Conservation (phyloP, 2,797 vertebrate species). For the Oreochromis mossambicus region DNA sequence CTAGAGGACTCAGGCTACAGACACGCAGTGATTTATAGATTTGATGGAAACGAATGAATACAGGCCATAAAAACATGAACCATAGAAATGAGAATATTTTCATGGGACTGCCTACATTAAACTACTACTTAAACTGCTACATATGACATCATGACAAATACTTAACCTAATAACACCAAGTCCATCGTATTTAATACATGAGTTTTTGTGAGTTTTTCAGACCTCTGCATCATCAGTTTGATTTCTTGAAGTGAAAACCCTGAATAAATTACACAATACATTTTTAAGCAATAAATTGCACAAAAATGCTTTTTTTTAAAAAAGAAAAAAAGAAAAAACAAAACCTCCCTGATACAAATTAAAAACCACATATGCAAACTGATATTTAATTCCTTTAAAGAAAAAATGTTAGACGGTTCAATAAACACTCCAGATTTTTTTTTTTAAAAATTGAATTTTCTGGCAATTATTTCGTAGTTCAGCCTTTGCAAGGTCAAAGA, state of each 20-base stretch:
- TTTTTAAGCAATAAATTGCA: background rate
- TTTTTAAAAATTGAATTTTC: background rate
- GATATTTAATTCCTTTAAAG: background rate
- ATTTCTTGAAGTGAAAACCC: background rate
- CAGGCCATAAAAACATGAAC: background rate
- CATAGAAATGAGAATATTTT: background rate
- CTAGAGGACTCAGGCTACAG: background rate
- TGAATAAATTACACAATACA: background rate
- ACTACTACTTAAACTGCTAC: background rate
- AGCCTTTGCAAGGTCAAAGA: background rate
- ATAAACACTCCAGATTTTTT: background rate
- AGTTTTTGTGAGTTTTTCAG: background rate
- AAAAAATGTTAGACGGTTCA: background rate
- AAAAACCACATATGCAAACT: background rate
- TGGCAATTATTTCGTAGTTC: background rate
- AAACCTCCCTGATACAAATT: background rate
- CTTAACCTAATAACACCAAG: background rate
- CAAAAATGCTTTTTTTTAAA: rapidly evolving
- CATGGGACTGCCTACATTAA: background rate
- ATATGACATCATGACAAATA: background rate
- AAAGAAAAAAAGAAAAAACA: rapidly evolving
- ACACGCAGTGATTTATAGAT: background rate
- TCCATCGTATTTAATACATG: background rate
- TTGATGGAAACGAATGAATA: background rate
- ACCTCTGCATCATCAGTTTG: background rate